Conservation (phyloP, 92 coral and sea anemone species). For the Scolanthus callimorphus region DNA sequence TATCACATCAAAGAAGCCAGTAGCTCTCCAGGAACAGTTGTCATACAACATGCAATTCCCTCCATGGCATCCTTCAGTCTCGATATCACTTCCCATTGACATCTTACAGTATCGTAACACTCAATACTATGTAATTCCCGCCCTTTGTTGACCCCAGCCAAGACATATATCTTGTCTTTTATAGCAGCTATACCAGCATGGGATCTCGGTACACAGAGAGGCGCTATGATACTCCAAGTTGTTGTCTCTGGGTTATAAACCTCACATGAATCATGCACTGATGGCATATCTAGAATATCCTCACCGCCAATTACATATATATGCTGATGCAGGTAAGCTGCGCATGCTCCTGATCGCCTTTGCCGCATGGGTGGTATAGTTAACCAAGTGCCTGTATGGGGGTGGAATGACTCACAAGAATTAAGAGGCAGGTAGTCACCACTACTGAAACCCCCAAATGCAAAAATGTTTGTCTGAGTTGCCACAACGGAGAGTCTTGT, state of each 20-base stretch:
- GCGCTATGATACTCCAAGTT: conserved; percentile 56
- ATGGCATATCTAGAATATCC: conserved; percentile 51
- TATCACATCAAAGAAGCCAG: conserved; percentile 33
- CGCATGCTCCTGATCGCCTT: conserved; percentile 65
- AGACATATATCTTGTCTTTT: conserved; percentile 52
- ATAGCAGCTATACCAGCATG: conserved; percentile 60
- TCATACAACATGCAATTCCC: conserved; percentile 72
- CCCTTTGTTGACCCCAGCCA: conserved; percentile 65
- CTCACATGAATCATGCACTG: conserved; percentile 65
- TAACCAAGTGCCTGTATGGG: conserved; percentile 47
- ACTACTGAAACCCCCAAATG: conserved; percentile 77
- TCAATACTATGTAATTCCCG: conserved; percentile 73
- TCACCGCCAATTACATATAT: conserved; percentile 75
- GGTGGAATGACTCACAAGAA: conserved; percentile 59
- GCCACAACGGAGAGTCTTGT: conserved; percentile 65
- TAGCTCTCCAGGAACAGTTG: conserved; percentile 81
- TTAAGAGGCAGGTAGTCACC: conserved; percentile 61
- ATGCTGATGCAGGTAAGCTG: conserved; percentile 29
- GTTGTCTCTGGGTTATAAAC: conserved; percentile 51
- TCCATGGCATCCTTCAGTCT: conserved; percentile 60
- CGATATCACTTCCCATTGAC: conserved; percentile 57
- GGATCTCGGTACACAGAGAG: conserved; percentile 55
- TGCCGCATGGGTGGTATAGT: conserved; percentile 59
- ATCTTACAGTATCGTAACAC: conserved; percentile 67
- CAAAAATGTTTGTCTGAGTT: conserved; percentile 36